Evolutionary conservation across 2,797 vertebrate genomes (phyloP).

Genomic region (Lepidocolaptes lacrymiger): DNA sequence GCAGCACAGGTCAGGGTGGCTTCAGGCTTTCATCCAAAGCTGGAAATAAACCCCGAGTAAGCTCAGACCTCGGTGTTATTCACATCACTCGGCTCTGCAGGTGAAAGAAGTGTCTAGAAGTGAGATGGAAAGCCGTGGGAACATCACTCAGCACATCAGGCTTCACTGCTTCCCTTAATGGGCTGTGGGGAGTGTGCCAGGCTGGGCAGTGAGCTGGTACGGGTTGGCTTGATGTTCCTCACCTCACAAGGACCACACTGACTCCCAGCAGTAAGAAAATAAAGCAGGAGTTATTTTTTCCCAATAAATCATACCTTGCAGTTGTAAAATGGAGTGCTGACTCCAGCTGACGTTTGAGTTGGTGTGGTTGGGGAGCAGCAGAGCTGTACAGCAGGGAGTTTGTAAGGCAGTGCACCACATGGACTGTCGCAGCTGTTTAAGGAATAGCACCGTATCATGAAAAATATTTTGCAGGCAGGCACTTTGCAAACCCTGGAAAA

Average conservation of each 20-base stretch:
- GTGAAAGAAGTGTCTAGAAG: not conserved
- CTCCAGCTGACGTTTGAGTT: not conserved
- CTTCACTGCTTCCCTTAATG: not conserved
- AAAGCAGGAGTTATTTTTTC: not conserved
- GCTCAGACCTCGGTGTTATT: not conserved
- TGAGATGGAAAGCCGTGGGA: not conserved
- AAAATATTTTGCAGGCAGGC: not conserved
- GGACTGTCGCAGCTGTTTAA: not conserved
- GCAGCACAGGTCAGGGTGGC: not conserved
- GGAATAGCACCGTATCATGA: not conserved
- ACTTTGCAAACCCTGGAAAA: not conserved
- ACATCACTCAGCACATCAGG: not conserved
- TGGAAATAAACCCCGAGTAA: not conserved
- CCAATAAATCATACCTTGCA: not conserved
- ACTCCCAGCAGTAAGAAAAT: not conserved
- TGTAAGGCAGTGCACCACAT: not conserved
- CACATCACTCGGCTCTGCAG: fast-evolving
- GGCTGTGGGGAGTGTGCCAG: not conserved
- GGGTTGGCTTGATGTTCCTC: fast-evolving
- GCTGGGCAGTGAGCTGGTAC: not conserved
- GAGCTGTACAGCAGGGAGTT: not conserved
- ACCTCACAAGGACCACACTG: not conserved
- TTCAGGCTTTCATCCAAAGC: not conserved
- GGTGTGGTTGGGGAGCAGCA: not conserved
- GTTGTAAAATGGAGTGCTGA: not conserved